phyloP scores from a whole-genome alignment of 2,113 vertebrate species.

The Alces alces region DNA sequence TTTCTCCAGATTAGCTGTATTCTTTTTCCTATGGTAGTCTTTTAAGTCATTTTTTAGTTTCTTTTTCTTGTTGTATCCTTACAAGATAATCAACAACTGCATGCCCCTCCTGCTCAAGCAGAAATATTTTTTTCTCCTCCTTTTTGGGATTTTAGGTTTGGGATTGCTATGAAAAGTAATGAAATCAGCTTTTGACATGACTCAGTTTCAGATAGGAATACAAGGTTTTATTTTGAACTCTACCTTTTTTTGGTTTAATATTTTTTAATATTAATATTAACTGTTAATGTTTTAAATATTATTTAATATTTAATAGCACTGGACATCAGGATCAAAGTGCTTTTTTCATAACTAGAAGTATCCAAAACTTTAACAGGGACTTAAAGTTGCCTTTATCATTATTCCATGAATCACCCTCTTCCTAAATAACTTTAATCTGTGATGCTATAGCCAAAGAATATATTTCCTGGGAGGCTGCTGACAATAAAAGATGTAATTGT shows the following conservation, averaged over 20 bases:
- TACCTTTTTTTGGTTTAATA: not conserved
- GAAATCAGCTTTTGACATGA: slow-evolving; percentile 25
- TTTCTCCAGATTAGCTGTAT: slow-evolving; percentile 13
- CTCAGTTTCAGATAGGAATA: slow-evolving; percentile 41
- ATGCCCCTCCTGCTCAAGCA: not conserved
- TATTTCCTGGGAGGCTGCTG: slow-evolving; percentile 36
- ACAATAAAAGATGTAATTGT: slow-evolving; percentile 49
- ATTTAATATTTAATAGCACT: not conserved
- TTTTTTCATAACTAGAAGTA: slow-evolving; percentile 29
- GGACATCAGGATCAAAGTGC: not conserved
- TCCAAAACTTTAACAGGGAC: slow-evolving; percentile 27
- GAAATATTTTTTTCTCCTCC: slow-evolving; percentile 20
- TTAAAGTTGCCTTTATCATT: slow-evolving; percentile 45
- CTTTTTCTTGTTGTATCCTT: not conserved
- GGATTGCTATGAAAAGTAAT: slow-evolving; percentile 16
- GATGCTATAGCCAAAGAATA: slow-evolving; percentile 41
- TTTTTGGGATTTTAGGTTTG: slow-evolving; percentile 16
- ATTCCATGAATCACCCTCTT: slow-evolving; percentile 44
- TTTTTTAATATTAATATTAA: not conserved
- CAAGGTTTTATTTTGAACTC: slow-evolving; percentile 29
- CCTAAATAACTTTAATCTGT: slow-evolving; percentile 32
- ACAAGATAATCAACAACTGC: not conserved
- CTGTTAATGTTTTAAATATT: not conserved
- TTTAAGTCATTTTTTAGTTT: slow-evolving; percentile 16
- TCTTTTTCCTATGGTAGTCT: not conserved